phyloP scores from a whole-genome alignment of 2,888 invertebrate species.

The Phortica okadai region DNA sequence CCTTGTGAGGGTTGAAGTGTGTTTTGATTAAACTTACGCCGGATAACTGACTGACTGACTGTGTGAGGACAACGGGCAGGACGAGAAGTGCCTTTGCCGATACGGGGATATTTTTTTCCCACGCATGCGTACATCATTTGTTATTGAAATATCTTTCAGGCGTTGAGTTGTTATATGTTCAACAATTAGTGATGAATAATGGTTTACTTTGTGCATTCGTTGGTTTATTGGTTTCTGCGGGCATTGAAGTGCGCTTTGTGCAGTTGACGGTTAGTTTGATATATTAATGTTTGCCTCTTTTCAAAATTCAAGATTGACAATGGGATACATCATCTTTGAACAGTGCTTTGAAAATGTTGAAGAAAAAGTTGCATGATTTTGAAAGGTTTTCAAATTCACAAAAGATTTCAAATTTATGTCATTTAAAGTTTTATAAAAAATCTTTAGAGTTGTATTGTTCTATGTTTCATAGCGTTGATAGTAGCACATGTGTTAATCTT shows the following conservation, averaged over 20 bases:
- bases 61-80: not conserved
- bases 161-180: conserved; percentile 18
- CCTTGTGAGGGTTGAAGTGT: conserved; percentile 61
- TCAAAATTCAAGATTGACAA: not conserved
- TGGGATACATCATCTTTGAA: not conserved
- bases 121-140: conserved; percentile 65
- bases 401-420: no score
- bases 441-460: no score
- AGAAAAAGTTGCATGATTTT: not conserved
- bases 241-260: conserved; percentile 13
- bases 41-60: not conserved
- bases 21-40: conserved; percentile 55
- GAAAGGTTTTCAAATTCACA: no score
- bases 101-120: conserved; percentile 44
- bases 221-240: conserved; percentile 31
- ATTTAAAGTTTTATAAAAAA: no score
- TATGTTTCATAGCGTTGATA: no score
- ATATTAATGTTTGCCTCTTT: not conserved
- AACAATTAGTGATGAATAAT: conserved; percentile 40
- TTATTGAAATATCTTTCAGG: conserved; percentile 54
- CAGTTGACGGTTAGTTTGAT: not conserved
- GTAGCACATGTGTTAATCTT: no score
- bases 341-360: not conserved
- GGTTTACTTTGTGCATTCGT: conserved; percentile 44
- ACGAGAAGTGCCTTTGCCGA: conserved; percentile 23